Conservation (phyloP, 2,113 vertebrate genomes). For the Gymnogyps californianus region DNA sequence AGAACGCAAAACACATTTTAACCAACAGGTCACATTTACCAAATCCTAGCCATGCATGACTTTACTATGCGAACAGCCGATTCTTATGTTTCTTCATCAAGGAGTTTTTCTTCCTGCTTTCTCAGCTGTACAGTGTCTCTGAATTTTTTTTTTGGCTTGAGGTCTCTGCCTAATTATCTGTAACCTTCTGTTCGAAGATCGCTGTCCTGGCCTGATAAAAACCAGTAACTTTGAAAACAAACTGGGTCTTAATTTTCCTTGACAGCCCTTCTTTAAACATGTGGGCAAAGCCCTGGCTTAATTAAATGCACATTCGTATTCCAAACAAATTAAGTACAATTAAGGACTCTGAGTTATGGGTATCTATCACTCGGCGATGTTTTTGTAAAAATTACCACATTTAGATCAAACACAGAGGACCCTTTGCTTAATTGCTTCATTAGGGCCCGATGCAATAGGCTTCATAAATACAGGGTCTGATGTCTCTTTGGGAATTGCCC, state of each 20-base stretch:
- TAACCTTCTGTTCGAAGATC: slow-evolving; percentile 83
- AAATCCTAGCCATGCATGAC: slow-evolving; percentile 51
- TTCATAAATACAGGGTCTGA: slow-evolving; percentile 89
- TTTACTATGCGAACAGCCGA: slow-evolving; percentile 7
- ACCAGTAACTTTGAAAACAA: slow-evolving; percentile 93
- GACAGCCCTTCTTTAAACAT: slow-evolving; percentile 97
- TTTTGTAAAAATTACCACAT: slow-evolving; percentile 99
- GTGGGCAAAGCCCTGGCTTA: slow-evolving; percentile 87
- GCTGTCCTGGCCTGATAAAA: slow-evolving; percentile 88
- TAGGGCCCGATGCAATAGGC: slow-evolving; percentile 89
- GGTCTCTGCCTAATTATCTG: slow-evolving; percentile 81
- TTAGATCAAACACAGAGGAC: slow-evolving; percentile 97
- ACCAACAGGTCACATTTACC: slow-evolving; percentile 47
- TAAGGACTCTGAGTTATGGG: slow-evolving; percentile 99
- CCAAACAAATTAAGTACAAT: slow-evolving; percentile 99
- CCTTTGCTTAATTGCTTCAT: slow-evolving; percentile 99
- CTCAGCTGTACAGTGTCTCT: slow-evolving; percentile 56
- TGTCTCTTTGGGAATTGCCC: slow-evolving; percentile 95
- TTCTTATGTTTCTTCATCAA: slow-evolving; percentile 63
- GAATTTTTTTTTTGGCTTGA: slow-evolving; percentile 50
- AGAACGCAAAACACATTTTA: slow-evolving; percentile 48
- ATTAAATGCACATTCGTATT: slow-evolving; percentile 99
- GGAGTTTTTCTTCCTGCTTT: slow-evolving; percentile 55
- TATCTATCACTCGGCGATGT: slow-evolving; percentile 98
- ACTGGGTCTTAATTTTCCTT: slow-evolving; percentile 97